Percentiles rank a stretch among this genome's conserved stretches.
These are phyloP conservation scores for Limosa lapponica DNA, from an alignment of 2,797 vertebrate genomes.

Conservation along the genomic window DNA sequence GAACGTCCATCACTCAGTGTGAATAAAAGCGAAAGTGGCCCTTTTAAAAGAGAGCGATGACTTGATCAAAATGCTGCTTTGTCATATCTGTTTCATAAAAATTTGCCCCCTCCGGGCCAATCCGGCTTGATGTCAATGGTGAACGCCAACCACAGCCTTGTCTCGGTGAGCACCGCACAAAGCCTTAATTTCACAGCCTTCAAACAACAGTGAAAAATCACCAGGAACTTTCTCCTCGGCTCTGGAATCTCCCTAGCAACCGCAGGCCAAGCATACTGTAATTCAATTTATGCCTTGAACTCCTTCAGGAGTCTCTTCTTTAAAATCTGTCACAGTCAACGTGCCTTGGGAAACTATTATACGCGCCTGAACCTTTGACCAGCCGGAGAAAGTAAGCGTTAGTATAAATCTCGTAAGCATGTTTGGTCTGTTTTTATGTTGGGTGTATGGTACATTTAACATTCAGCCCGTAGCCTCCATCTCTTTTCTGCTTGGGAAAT, in stretches of 20 bases:
- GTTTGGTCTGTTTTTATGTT: slow-evolving; percentile 67
- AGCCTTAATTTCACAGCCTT: slow-evolving; percentile 81
- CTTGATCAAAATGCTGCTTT: slow-evolving; percentile 69
- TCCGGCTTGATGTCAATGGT: slow-evolving; percentile 49
- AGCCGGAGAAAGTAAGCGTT: slow-evolving; percentile 72
- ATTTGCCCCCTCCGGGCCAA: slow-evolving; percentile 63
- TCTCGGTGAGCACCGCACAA: slow-evolving; percentile 70
- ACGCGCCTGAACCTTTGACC: slow-evolving; percentile 76
- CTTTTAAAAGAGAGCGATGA: slow-evolving; percentile 39
- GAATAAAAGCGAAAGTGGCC: slow-evolving; percentile 35
- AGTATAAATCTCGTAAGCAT: slow-evolving; percentile 81
- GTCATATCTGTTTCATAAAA: slow-evolving; percentile 70
- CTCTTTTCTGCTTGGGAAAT: slow-evolving; percentile 68
- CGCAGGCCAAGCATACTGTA: slow-evolving; percentile 77
- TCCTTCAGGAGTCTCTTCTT: slow-evolving; percentile 74
- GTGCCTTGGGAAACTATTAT: slow-evolving; percentile 72
- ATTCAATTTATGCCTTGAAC: slow-evolving; percentile 82
- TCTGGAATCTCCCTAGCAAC: slow-evolving; percentile 84
- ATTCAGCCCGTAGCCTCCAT: slow-evolving; percentile 68
- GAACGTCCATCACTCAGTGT: not conserved
- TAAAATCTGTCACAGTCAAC: slow-evolving; percentile 73
- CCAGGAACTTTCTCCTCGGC: slow-evolving; percentile 73
- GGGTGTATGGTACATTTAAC: slow-evolving; percentile 69
- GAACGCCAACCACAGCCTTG: slow-evolving; percentile 61
- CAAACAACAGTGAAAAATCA: slow-evolving; percentile 72